These are phyloP conservation scores for Amphiprion percula DNA, from an alignment of 2,113 vertebrate genomes.

Conservation along the genomic window DNA sequence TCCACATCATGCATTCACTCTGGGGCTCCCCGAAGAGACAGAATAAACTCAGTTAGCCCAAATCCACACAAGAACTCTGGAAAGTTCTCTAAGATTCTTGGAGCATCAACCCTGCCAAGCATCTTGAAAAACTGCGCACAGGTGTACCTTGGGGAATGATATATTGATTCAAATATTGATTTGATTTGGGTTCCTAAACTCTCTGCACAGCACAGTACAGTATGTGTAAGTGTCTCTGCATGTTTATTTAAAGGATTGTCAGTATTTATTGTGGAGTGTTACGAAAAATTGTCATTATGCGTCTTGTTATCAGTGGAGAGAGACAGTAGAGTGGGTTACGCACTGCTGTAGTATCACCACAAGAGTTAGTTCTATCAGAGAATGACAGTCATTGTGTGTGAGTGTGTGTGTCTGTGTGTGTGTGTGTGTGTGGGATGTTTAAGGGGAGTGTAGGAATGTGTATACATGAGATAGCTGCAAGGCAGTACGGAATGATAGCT, in stretches of 20 bases:
- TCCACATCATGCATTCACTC: neutral
- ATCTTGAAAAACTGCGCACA: too few relatives aligned
- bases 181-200: constrained; percentile 8
- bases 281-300: constrained; percentile 13
- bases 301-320: constrained; percentile 9
- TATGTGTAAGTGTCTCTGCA: neutral
- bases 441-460: constrained; percentile 50
- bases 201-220: neutral
- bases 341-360: constrained; percentile 21
- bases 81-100: neutral
- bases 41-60: neutral
- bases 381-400: constrained; percentile 32
- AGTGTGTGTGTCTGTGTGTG: constrained; percentile 15
- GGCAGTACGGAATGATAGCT: constrained; percentile 73
- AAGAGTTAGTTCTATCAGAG: constrained; percentile 10
- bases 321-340: constrained; percentile 4
- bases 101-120: neutral
- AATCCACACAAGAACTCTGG: neutral
- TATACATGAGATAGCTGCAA: constrained; percentile 69
- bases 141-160: neutral
- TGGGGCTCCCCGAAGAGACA: neutral
- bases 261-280: neutral
- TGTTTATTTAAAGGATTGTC: neutral
- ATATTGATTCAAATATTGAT: constrained; percentile 2
- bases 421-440: neutral